Percentiles rank a stretch among this genome's conserved stretches.
These are phyloP conservation scores for Mus minutoides DNA, from an alignment of 2,797 vertebrate genomes.

Conservation along the genomic window DNA sequence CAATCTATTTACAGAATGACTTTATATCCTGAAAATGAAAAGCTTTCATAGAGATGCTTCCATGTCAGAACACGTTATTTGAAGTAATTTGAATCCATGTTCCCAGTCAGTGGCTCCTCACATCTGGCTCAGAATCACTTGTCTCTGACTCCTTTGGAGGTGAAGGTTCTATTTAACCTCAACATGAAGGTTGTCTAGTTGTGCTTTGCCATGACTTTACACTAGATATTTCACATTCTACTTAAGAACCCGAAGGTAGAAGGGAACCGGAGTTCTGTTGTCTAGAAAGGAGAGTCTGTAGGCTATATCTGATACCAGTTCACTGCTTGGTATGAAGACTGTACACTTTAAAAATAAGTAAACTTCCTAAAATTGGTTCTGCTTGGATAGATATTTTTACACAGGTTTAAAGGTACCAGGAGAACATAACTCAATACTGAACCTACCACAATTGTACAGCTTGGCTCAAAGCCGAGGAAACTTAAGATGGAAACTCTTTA, in stretches of 20 bases:
- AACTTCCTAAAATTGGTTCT: conserved; percentile 52
- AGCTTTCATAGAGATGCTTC: background rate
- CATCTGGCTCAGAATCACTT: no score
- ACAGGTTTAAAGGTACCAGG: conserved; percentile 59
- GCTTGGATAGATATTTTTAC: conserved; percentile 59
- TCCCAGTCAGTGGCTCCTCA: background rate
- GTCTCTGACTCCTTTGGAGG: background rate
- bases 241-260: background rate
- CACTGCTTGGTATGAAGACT: background rate
- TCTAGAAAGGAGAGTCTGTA: background rate
- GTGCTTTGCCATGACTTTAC: background rate
- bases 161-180: background rate
- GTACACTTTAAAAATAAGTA: conserved; percentile 45
- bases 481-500: conserved; percentile 41
- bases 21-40: background rate
- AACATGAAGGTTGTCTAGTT: accelerated
- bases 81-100: background rate
- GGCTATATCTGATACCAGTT: background rate
- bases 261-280: background rate
- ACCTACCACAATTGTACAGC: background rate
- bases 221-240: background rate
- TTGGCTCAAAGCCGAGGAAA: background rate
- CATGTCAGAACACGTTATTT: background rate
- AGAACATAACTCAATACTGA: background rate
- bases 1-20: background rate